phyloP scores from a whole-genome alignment of 2,888 invertebrate genomes.

The Conchocele bisecta region DNA sequence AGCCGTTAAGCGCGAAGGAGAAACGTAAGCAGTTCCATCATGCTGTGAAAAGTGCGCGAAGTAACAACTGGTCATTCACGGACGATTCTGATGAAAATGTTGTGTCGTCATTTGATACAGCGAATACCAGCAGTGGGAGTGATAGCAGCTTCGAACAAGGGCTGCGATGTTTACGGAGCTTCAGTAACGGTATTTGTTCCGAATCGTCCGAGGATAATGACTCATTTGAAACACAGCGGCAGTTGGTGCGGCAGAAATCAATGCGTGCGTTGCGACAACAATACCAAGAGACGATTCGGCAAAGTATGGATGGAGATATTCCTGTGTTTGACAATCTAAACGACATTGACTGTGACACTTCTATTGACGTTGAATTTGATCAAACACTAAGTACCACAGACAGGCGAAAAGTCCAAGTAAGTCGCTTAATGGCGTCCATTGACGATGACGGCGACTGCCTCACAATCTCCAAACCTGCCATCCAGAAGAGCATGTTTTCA shows the following conservation, averaged over 20 bases:
- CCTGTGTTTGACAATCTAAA: slow-evolving; percentile 40
- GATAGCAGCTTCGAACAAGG: slow-evolving; percentile 36
- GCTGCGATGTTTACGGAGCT: slow-evolving; percentile 47
- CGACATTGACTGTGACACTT: not conserved
- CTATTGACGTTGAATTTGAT: not conserved
- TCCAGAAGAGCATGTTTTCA: too few species aligned
- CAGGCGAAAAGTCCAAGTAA: slow-evolving; percentile 57
- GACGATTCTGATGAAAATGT: slow-evolving; percentile 34
- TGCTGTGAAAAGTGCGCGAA: slow-evolving; percentile 23
- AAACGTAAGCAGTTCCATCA: slow-evolving; percentile 44
- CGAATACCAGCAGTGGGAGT: not conserved
- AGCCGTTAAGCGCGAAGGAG: slow-evolving; percentile 28
- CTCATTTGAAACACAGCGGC: slow-evolving; percentile 24
- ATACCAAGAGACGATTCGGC: slow-evolving; percentile 48
- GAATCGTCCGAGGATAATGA: slow-evolving; percentile 53
- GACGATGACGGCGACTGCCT: slow-evolving; percentile 67
- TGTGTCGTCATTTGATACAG: not conserved
- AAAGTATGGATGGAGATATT: slow-evolving; percentile 43
- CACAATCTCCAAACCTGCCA: slow-evolving; percentile 23
- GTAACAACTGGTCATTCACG: slow-evolving; percentile 53
- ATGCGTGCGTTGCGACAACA: slow-evolving; percentile 45
- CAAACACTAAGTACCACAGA: slow-evolving; percentile 40
- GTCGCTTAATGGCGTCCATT: slow-evolving; percentile 48
- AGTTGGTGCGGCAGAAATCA: slow-evolving; percentile 35
- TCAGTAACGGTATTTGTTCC: slow-evolving; percentile 51